Conservation (phyloP, 1,140 invertebrate species). For the Bombus confusus region DNA sequence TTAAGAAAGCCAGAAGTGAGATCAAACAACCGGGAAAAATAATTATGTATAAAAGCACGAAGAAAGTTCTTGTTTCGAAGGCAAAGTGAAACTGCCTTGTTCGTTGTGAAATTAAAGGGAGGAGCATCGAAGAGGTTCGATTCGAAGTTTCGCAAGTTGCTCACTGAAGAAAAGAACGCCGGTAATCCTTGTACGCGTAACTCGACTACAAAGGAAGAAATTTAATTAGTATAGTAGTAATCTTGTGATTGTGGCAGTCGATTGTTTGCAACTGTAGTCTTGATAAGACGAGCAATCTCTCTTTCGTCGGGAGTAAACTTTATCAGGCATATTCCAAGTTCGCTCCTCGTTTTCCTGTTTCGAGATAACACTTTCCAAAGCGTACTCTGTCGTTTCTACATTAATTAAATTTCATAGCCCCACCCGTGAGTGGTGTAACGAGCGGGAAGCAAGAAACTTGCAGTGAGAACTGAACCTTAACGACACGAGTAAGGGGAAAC, state of each 20-base stretch:
- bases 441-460: neutral
- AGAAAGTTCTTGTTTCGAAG: neutral
- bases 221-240: constrained; percentile 33
- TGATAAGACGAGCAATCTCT: constrained; percentile 5
- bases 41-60: neutral
- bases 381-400: neutral
- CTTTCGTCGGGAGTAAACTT: neutral
- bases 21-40: neutral
- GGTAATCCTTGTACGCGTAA: neutral
- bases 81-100: neutral
- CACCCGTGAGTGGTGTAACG: neutral
- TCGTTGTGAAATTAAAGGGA: neutral
- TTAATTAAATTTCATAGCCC: constrained; percentile 33
- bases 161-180: neutral
- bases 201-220: neutral
- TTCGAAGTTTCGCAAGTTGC: neutral
- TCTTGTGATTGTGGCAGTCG: neutral
- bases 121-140: neutral
- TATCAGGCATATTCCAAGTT: neutral
- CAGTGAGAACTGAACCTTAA: neutral
- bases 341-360: neutral
- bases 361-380: neutral
- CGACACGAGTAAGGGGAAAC: neutral
- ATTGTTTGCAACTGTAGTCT: constrained; percentile 4
- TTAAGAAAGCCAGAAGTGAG: no score